Conservation (phyloP, 2,113 vertebrate genomes). For the Agelaius tricolor region DNA sequence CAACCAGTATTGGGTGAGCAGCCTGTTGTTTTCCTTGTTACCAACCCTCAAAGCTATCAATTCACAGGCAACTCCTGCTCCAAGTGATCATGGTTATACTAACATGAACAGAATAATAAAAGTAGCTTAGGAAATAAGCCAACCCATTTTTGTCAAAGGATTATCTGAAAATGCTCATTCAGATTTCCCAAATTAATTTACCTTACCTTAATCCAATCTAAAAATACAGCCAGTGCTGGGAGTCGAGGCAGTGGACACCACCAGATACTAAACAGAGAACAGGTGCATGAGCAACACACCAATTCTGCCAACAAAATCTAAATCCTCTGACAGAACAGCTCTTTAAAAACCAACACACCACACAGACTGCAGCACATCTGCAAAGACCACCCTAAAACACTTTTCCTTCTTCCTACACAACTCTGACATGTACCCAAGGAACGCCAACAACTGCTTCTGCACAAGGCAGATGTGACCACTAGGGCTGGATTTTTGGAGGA, state of each 20-base stretch:
- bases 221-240: neutral
- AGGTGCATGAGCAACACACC: neutral
- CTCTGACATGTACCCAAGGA: neutral
- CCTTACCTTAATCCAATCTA: neutral
- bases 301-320: neutral
- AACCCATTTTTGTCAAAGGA: neutral
- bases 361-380: neutral
- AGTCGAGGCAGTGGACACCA: neutral
- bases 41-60: neutral
- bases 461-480: neutral
- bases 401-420: neutral
- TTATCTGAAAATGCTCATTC: neutral
- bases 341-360: neutral
- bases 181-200: neutral
- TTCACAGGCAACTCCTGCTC: neutral
- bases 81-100: neutral
- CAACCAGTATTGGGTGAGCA: neutral
- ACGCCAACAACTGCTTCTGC: neutral
- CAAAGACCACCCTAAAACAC: neutral
- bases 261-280: neutral
- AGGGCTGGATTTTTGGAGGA: fast-evolving
- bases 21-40: neutral
- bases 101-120: neutral
- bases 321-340: neutral
- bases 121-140: neutral